Evolutionary conservation across 2,888 invertebrate genomes (phyloP).

Genomic region (Neoaliturus tenellus): DNA sequence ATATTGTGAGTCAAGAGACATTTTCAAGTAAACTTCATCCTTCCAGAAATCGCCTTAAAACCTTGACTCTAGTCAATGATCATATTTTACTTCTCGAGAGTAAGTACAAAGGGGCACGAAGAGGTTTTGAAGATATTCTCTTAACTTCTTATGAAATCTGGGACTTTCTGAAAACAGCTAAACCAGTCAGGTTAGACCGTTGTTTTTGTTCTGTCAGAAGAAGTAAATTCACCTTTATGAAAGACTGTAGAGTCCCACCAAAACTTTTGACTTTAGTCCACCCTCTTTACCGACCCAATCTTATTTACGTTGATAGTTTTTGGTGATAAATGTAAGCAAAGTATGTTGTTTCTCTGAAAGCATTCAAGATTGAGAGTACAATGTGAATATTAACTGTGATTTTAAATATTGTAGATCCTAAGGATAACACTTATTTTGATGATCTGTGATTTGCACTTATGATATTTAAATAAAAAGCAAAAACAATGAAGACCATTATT

Average conservation of each 20-base stretch:
- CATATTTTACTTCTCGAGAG: constrained; percentile 22
- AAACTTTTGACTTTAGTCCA: constrained; percentile 39
- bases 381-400: neutral
- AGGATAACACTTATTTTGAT: neutral
- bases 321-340: constrained; percentile 4
- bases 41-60: constrained; percentile 17
- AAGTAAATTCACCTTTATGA: constrained; percentile 33
- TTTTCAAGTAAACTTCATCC: constrained; percentile 31
- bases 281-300: constrained; percentile 24
- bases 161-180: constrained; percentile 32
- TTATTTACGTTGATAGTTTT: constrained; percentile 40
- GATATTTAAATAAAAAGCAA: no score
- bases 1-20: constrained; percentile 14
- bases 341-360: neutral
- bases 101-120: constrained; percentile 24
- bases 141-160: constrained; percentile 45
- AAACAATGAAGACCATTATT: no score
- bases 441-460: constrained; percentile 1
- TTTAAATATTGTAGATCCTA: neutral
- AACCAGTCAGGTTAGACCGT: constrained; percentile 26
- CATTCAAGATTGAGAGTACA: neutral
- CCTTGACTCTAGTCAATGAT: constrained; percentile 28
- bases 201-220: constrained; percentile 24
- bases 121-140: constrained; percentile 19
- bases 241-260: constrained; percentile 12